These are phyloP conservation scores for Choloepus hoffmanni DNA, from an alignment of 2,113 vertebrate species.

Conservation along the genomic window DNA sequence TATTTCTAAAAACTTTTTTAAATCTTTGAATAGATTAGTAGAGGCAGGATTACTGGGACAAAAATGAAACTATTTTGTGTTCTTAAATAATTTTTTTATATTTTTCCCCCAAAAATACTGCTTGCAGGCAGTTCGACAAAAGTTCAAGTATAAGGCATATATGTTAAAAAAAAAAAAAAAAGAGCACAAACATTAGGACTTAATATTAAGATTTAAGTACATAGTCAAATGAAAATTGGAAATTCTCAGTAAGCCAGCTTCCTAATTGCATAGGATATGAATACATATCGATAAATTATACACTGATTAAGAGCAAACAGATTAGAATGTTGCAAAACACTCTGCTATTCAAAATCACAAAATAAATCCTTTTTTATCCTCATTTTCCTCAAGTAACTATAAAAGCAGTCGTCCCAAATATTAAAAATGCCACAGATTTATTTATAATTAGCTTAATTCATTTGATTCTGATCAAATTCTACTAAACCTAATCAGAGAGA, in stretches of 20 bases:
- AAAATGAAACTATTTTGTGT: background rate
- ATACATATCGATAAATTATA: background rate
- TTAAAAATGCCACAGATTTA: background rate
- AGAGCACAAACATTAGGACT: background rate
- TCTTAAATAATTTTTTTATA: background rate
- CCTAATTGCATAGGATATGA: background rate
- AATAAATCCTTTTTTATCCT: background rate
- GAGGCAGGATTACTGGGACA: background rate
- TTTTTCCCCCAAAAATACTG: background rate
- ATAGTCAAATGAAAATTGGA: background rate
- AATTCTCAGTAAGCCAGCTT: background rate
- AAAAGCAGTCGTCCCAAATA: slow-evolving; percentile 1
- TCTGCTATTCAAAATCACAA: background rate
- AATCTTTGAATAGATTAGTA: background rate
- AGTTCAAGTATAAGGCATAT: background rate
- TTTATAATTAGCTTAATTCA: background rate
- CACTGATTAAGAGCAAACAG: background rate
- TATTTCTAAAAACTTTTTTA: background rate
- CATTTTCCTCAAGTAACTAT: slow-evolving; percentile 14
- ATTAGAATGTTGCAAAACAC: background rate
- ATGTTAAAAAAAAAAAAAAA: background rate
- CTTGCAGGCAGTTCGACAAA: background rate
- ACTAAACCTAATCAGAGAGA: slow-evolving; percentile 7
- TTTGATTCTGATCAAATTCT: slow-evolving; percentile 31
- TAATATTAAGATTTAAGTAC: slow-evolving; percentile 14